phyloP scores from a whole-genome alignment of 2,797 vertebrate species.

The Pseudopleuronectes americanus region DNA sequence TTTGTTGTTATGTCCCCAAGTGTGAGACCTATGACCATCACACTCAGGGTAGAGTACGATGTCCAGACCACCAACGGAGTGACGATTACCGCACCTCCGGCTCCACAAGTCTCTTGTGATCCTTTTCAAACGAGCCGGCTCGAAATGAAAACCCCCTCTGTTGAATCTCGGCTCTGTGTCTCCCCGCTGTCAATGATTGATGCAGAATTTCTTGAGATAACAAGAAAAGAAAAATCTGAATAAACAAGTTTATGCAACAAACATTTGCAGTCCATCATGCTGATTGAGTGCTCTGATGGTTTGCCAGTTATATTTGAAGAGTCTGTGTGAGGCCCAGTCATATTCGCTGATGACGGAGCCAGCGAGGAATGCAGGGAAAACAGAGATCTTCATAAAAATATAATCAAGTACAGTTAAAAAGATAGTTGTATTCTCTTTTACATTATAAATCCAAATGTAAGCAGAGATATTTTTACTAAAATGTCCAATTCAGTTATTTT shows the following conservation, averaged over 20 bases:
- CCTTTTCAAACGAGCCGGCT: constrained; percentile 1
- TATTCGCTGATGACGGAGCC: constrained; percentile 35
- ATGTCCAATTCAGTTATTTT: constrained; percentile 19
- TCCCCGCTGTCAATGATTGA: constrained; percentile 17
- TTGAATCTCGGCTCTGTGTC: constrained; percentile 1
- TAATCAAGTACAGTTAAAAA: not conserved
- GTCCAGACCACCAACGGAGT: constrained; percentile 22
- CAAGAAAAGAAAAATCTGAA: constrained; percentile 30
- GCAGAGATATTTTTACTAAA: constrained; percentile 30
- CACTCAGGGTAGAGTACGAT: not conserved
- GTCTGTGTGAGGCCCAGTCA: constrained; percentile 35
- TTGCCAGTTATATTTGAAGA: constrained; percentile 55
- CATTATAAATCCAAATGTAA: constrained; percentile 12
- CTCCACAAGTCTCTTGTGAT: constrained; percentile 6
- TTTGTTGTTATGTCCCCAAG: not conserved
- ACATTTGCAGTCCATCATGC: constrained; percentile 60
- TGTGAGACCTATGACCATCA: constrained; percentile 18
- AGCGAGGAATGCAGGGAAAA: constrained; percentile 34
- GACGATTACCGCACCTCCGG: not conserved
- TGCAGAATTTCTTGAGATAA: constrained; percentile 32
- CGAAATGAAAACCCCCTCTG: constrained; percentile 10
- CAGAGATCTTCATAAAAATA: constrained; percentile 17
- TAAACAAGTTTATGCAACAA: constrained; percentile 61
- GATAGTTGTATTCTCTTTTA: not conserved
- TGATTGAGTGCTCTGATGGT: constrained; percentile 48